Conservation (phyloP, 2,888 invertebrate species). For the Heliconius hortense region DNA sequence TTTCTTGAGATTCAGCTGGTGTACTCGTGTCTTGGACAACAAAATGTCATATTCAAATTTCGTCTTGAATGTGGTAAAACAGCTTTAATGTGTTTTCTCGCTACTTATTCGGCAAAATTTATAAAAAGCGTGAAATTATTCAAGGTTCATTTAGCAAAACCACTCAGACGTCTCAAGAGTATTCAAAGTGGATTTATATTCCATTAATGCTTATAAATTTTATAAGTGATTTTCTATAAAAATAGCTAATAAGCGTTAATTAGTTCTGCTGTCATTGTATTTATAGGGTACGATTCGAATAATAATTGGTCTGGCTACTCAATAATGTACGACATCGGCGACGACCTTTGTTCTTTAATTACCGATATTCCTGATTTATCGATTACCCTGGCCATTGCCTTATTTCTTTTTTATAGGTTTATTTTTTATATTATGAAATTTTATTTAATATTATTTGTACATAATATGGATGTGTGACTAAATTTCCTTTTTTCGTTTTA, state of each 20-base stretch:
- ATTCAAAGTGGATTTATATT: neutral
- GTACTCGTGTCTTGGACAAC: too few species aligned
- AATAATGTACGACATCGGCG: slow-evolving; percentile 8
- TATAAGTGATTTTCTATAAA: slow-evolving; percentile 2
- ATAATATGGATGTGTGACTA: too few species aligned
- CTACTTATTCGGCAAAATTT: neutral
- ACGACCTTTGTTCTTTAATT: neutral
- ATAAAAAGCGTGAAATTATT: neutral
- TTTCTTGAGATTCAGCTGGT: too few species aligned
- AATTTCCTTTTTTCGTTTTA: too few species aligned
- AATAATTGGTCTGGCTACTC: neutral
- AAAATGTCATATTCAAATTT: too few species aligned
- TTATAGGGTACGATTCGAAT: neutral
- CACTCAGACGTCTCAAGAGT: slow-evolving; percentile 14
- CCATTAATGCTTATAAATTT: neutral
- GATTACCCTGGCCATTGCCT: neutral
- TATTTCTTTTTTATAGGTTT: neutral
- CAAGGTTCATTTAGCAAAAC: neutral
- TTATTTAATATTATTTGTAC: too few species aligned
- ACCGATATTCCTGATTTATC: neutral
- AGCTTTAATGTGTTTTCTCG: too few species aligned
- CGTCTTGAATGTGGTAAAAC: too few species aligned
- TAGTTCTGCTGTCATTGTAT: neutral
- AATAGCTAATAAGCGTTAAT: neutral
- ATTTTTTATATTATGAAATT: neutral